Evolutionary conservation across 1,140 invertebrate genomes (phyloP), one percentile per base, ranked within the genome.

Genomic region (honey bee (Apis mellifera)): DNA sequence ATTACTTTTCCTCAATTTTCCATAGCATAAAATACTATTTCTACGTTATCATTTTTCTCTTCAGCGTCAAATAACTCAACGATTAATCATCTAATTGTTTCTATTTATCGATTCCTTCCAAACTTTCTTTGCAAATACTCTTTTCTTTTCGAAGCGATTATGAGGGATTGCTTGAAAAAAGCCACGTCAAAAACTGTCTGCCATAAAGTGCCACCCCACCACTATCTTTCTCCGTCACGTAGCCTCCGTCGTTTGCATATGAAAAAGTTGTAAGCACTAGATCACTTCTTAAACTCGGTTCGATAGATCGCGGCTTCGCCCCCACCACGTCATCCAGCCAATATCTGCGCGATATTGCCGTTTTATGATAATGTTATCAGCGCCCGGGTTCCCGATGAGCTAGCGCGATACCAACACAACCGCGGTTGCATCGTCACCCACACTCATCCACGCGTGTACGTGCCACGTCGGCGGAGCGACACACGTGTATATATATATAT

Each of bases 301-400:
- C 74, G 76, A 82, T 62, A 66, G 78, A 23, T 26, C 15, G 23
- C 60, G n/a, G 60, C 78, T 71, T n/a, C 74, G 76, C 80, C 85
- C 86, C 32, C 2, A 32, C n/a, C n/a, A 0, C 32, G 32, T 32
- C 74, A 79, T 88, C 80, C 85, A 82, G 84, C 85, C 90, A 90
- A 92, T 90, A 90, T 91, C 84, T 90, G 85, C 79, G 83, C 90
- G 90, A 93, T 94, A 94, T 94, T 94, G 93, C 93, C 90, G 84
- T 93, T 94, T 94, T 94, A 94, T 94, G 93, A 94, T 94, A 94
- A 94, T 94, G 93, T 93, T 94, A 94, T 94, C 93, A 93, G 92
- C 90, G 90, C 86, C 83, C 78, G 86, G 90, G 90, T 85, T 91
- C 82, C 89, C 91, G 92, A 94, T 94, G 91, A 93, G 90, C 89